These are phyloP conservation scores for Clistopyga incitator DNA, from an alignment of 2,888 invertebrate species.

Conservation along the genomic window DNA sequence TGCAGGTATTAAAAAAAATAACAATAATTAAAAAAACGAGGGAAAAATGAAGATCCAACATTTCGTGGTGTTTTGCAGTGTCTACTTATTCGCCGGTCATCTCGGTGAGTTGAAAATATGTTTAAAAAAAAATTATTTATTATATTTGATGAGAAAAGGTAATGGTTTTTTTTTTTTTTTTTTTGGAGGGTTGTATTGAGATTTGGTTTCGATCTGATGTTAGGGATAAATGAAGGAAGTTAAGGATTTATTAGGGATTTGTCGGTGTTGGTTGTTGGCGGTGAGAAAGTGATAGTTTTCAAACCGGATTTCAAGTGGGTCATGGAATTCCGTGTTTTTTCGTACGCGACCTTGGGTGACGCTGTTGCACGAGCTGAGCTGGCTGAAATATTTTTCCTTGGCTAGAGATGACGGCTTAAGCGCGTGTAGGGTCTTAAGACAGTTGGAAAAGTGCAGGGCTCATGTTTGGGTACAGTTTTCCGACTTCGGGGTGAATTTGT, in stretches of 20 bases:
- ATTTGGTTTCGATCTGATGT: neutral
- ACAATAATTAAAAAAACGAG: slow-evolving; percentile 14
- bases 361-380: too few species aligned
- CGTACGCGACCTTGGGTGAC: neutral
- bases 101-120: slow-evolving; percentile 67
- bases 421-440: neutral
- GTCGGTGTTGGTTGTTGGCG: neutral
- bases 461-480: neutral
- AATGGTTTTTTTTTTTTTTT: neutral
- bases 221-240: neutral
- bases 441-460: neutral
- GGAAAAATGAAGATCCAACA: slow-evolving; percentile 70
- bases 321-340: slow-evolving; percentile 37
- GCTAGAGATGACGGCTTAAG: neutral
- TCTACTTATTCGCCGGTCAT: slow-evolving; percentile 69
- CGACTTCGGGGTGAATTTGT: neutral
- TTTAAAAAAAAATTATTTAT: neutral
- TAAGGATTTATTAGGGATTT: neutral
- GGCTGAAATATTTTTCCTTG: neutral
- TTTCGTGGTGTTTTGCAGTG: slow-evolving; percentile 69
- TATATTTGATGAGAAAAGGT: neutral
- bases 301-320: slow-evolving; percentile 42
- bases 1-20: neutral
- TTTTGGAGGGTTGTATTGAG: neutral
- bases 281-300: neutral